These are phyloP conservation scores for Drosophila prolongata DNA, from an alignment of 2,888 invertebrate species.

Conservation along the genomic window DNA sequence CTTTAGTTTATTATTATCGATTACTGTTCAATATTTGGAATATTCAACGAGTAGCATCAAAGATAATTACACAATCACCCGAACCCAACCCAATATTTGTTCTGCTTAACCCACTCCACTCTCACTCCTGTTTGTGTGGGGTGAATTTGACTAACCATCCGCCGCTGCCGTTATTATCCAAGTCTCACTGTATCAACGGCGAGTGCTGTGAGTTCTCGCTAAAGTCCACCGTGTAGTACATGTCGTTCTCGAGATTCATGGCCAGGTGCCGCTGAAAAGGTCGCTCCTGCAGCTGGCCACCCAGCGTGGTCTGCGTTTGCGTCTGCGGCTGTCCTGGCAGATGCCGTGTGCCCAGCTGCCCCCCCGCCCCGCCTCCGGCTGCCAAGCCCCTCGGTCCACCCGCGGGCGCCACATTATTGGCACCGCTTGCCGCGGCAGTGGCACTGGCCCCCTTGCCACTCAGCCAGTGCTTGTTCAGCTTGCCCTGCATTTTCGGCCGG, in stretches of 20 bases:
- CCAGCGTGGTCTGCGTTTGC: slow-evolving; percentile 66
- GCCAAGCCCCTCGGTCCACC: slow-evolving; percentile 49
- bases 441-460: slow-evolving; percentile 85
- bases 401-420: slow-evolving; percentile 27
- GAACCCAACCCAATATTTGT: slow-evolving; percentile 6
- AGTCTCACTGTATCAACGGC: slow-evolving; percentile 89
- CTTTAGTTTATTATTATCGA: slow-evolving; percentile 66
- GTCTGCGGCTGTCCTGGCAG: slow-evolving; percentile 60
- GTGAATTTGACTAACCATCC: slow-evolving; percentile 82
- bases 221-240: slow-evolving; percentile 92
- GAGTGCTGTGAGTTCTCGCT: slow-evolving; percentile 90
- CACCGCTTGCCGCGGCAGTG: slow-evolving; percentile 29
- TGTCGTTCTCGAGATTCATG: slow-evolving; percentile 88
- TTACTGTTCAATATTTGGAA: slow-evolving; percentile 69
- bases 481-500: slow-evolving; percentile 82
- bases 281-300: slow-evolving; percentile 81
- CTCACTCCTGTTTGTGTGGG: slow-evolving; percentile 40
- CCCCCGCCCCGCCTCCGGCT: slow-evolving; percentile 30
- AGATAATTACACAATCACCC: slow-evolving; percentile 47
- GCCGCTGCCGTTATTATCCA: slow-evolving; percentile 36
- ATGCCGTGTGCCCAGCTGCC: slow-evolving; percentile 45
- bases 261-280: slow-evolving; percentile 86
- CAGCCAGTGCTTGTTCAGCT: slow-evolving; percentile 86
- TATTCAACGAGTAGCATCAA: slow-evolving; percentile 66
- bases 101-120: neutral